phyloP scores from a whole-genome alignment of 2,888 invertebrate species.

The Keiferia lycopersicella region DNA sequence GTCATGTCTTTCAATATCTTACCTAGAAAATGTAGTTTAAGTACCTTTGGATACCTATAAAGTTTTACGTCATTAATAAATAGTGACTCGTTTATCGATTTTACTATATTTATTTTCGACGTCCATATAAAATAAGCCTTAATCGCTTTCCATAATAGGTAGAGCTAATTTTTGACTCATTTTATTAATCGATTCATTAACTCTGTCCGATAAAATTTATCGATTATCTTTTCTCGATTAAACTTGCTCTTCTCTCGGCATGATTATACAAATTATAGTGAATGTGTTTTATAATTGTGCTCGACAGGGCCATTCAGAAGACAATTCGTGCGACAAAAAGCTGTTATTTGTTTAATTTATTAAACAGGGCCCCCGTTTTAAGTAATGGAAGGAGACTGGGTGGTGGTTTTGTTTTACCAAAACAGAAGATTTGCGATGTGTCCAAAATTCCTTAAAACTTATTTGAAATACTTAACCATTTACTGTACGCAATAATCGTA shows the following conservation, averaged over 20 bases:
- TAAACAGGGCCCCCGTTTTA: not conserved
- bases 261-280: constrained; percentile 27
- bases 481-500: too few relatives aligned
- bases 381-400: not conserved
- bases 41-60: not conserved
- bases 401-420: not conserved
- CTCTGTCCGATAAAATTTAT: not conserved
- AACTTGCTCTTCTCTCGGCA: constrained; percentile 9
- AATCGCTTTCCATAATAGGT: not conserved
- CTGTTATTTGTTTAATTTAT: constrained; percentile 19
- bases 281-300: constrained; percentile 28
- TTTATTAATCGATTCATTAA: constrained; percentile 11
- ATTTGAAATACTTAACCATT: too few relatives aligned
- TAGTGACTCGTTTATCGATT: not conserved
- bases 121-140: not conserved
- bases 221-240: constrained; percentile 15
- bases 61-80: not conserved
- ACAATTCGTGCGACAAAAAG: constrained; percentile 14
- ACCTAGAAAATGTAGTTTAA: not conserved
- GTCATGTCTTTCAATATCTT: not conserved
- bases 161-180: not conserved
- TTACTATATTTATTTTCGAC: not conserved
- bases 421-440: not conserved
- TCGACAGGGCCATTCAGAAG: constrained; percentile 13
- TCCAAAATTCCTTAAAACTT: too few relatives aligned